phyloP scores from a whole-genome alignment of 2,797 vertebrate species.

The Coccyzus lansbergi region DNA sequence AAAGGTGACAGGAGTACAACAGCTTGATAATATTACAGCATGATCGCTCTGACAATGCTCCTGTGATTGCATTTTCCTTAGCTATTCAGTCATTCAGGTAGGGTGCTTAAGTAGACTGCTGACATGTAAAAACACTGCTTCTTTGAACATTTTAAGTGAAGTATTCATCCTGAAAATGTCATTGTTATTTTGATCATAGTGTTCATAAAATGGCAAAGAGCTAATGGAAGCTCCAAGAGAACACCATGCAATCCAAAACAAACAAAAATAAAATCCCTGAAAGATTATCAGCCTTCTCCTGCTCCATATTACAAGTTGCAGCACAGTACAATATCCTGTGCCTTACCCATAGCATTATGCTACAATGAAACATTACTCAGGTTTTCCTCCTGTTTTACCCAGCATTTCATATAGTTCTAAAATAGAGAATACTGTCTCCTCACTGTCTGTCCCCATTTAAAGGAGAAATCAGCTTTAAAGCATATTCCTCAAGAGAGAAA shows the following conservation, averaged over 20 bases:
- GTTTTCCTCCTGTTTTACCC: conserved; percentile 42
- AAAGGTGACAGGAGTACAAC: conserved; percentile 49
- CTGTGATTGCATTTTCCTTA: conserved; percentile 45
- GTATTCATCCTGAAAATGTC: conserved; percentile 54
- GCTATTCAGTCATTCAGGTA: conserved; percentile 69
- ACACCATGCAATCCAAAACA: conserved; percentile 17
- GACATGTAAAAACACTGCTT: conserved; percentile 45
- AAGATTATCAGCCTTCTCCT: conserved; percentile 43
- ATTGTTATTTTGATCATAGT: conserved; percentile 49
- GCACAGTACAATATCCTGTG: conserved; percentile 9
- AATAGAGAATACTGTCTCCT: conserved; percentile 24
- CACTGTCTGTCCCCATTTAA: background rate
- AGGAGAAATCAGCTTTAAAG: conserved; percentile 45
- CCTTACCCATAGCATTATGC: conserved; percentile 13
- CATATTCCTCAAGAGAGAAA: conserved; percentile 14
- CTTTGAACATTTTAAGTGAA: conserved; percentile 59
- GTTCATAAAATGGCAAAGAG: conserved; percentile 31
- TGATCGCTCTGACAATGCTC: conserved; percentile 53
- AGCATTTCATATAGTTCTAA: conserved; percentile 5
- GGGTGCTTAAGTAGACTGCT: conserved; percentile 61
- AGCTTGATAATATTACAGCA: conserved; percentile 53
- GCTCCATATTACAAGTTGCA: background rate
- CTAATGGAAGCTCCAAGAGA: conserved; percentile 54
- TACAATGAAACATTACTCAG: conserved; percentile 55
- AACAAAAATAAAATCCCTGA: conserved; percentile 27